A percentile compares a stretch with the other conserved stretches of the same genome.
Evolutionary conservation across 2,113 vertebrate genomes (phyloP).

Genomic region (Antigone vipio): DNA sequence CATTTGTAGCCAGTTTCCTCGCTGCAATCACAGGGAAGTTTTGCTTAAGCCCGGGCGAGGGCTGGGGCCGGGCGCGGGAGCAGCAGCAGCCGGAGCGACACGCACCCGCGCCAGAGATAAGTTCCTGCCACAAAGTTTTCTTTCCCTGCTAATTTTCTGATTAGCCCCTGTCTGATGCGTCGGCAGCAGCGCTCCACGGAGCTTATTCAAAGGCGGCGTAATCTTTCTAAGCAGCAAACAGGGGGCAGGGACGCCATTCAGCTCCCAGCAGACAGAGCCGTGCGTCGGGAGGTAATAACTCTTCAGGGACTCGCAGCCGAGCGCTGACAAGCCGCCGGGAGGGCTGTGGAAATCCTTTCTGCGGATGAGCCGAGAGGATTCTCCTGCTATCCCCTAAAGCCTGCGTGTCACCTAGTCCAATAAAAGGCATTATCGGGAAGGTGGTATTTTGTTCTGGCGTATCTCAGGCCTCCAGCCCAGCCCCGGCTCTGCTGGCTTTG

Average conservation of each 20-base stretch:
- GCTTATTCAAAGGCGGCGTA: slow-evolving; percentile 50
- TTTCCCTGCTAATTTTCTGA: slow-evolving; percentile 47
- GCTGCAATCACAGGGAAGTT: fast-evolving
- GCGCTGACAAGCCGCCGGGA: slow-evolving; percentile 22
- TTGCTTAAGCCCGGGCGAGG: background rate
- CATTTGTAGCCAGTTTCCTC: background rate
- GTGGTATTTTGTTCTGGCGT: background rate
- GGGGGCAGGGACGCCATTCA: slow-evolving; percentile 15
- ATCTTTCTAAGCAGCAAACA: slow-evolving; percentile 50
- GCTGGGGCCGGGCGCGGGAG: background rate
- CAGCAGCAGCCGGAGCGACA: background rate
- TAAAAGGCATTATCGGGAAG: slow-evolving; percentile 57
- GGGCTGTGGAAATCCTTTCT: slow-evolving; percentile 58
- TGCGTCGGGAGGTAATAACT: background rate
- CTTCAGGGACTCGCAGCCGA: background rate
- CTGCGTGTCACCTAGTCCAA: slow-evolving; percentile 58
- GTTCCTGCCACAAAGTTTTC: slow-evolving; percentile 34
- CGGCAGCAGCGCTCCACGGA: background rate
- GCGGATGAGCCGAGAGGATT: slow-evolving; percentile 56
- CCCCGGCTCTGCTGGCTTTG: background rate
- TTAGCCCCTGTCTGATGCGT: slow-evolving; percentile 35
- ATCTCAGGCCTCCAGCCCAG: slow-evolving; percentile 24
- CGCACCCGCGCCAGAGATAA: background rate
- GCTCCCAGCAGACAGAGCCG: slow-evolving; percentile 5
- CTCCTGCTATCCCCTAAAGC: slow-evolving; percentile 59